Conservation (phyloP, 2,888 invertebrate species). For the Agonopterix heracliana region DNA sequence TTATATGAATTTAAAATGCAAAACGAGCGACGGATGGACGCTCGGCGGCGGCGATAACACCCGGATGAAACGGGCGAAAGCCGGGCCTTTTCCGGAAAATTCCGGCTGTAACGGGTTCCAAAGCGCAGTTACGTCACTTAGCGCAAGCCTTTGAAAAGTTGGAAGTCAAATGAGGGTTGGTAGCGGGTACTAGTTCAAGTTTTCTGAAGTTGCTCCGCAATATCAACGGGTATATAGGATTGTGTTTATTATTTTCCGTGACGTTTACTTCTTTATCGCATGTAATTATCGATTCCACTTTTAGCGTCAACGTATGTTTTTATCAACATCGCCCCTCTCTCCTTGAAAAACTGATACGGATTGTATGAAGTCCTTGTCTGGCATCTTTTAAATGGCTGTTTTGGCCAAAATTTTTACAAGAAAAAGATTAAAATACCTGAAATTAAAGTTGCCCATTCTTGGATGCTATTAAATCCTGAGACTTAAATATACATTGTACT, state of each 20-base stretch:
- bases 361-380: not conserved
- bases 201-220: not conserved
- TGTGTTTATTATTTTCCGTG: not conserved
- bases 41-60: slow-evolving; percentile 35
- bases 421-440: slow-evolving; percentile 1
- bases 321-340: not conserved
- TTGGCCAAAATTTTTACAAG: slow-evolving; percentile 18
- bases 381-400: slow-evolving; percentile 21
- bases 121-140: slow-evolving; percentile 32
- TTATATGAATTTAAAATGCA: slow-evolving; percentile 53
- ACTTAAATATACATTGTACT: too few relatives aligned
- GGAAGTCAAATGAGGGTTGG: slow-evolving; percentile 23
- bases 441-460: not conserved
- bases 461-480: too few relatives aligned
- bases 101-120: slow-evolving; percentile 29
- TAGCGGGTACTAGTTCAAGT: slow-evolving; percentile 8
- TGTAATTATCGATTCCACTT: slow-evolving; percentile 1
- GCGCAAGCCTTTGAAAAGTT: slow-evolving; percentile 27
- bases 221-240: not conserved
- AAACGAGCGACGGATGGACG: slow-evolving; percentile 34
- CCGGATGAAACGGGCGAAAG: slow-evolving; percentile 35
- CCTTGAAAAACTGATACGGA: not conserved
- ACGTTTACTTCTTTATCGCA: slow-evolving; percentile 1
- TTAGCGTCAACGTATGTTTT: not conserved
- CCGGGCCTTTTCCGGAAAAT: slow-evolving; percentile 39